Base-by-base conservation (phyloP, 2,888 invertebrate species). In the Drosophila dives region DNA sequence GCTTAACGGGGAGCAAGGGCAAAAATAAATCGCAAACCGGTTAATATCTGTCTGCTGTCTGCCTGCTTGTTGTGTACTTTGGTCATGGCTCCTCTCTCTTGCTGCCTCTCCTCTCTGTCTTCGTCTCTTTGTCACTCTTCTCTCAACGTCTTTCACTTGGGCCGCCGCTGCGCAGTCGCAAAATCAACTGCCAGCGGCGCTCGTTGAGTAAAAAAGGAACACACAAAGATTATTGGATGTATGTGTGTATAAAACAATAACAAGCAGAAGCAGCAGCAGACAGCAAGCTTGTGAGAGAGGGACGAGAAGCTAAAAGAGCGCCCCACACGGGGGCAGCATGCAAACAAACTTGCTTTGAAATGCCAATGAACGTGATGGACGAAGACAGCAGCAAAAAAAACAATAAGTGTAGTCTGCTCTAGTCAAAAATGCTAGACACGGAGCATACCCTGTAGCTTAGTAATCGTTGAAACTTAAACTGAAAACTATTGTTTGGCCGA, bases 21-120 rank as follows among this genome's bases (percentile, higher is more conserved):
- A 89, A 75, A 88, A 88, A 90, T 80, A 90, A 90, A 90, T 88
- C 86, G 80, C 75, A 72, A 81, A 86, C 85, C 85, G 85, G 85
- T 86, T 89, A 12, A 49, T 33, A 56, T 65, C 64, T 66, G 77
- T 72, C 81, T 65, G 64, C 45, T 62, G 68, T 34, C 61, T 61
- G 33, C 36, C 53, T 58, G 34, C 42, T 60, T 64, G 70, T 60
- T 67, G 54, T 63, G 63, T 63, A 59, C 67, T 50, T 63, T 76
- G 66, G 56, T 68, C 64, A 67, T 51, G 42, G 56, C 62, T 36
- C 56, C 20, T 32, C 38, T 34, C 59, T 64, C 50, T 32, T 64
- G 15, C 20, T 15, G 45, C 8, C 23, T 38, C 42, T 59, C 53
- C 20, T 26, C 23, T 12, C 0, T 23, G 45, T 26, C 49, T 49